These are phyloP conservation scores for Muschampia plurimacula DNA, from an alignment of 2,888 invertebrate genomes.

Conservation along the genomic window DNA sequence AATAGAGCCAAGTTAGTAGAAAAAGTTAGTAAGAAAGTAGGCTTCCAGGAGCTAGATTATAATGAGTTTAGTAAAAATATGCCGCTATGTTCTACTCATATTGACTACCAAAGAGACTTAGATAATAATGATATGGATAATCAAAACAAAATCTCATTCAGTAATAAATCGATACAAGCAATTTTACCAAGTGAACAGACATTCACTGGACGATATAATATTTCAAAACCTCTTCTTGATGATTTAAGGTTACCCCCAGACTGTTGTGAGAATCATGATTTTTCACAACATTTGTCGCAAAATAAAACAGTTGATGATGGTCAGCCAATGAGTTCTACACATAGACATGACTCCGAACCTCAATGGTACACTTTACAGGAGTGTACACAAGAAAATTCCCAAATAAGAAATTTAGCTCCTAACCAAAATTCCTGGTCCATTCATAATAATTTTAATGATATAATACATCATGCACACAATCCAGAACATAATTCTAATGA, in stretches of 20 bases:
- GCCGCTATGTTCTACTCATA: slow-evolving; percentile 47
- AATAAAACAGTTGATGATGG: slow-evolving; percentile 28
- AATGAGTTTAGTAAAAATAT: slow-evolving; percentile 49
- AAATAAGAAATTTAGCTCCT: background rate
- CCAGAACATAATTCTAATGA: background rate
- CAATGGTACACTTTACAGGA: slow-evolving; percentile 43
- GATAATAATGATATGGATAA: background rate
- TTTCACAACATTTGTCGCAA: background rate
- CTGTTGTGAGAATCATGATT: background rate
- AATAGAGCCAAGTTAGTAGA: slow-evolving; percentile 42
- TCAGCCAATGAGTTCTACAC: slow-evolving; percentile 35
- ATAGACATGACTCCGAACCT: slow-evolving; percentile 16
- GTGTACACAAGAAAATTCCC: slow-evolving; percentile 1
- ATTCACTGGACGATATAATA: slow-evolving; percentile 5
- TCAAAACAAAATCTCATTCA: background rate
- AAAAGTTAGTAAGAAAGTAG: slow-evolving; percentile 35
- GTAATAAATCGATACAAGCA: slow-evolving; percentile 29
- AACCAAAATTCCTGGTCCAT: background rate
- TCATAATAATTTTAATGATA: background rate
- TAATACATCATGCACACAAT: background rate
- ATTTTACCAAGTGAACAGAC: slow-evolving; percentile 24
- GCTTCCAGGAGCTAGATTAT: slow-evolving; percentile 45
- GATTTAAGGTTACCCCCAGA: background rate
- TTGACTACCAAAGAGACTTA: slow-evolving; percentile 9
- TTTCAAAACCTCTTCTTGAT: slow-evolving; percentile 13